Evolutionary conservation across 2,113 vertebrate species (phyloP).

Genomic region (Galemys pyrenaicus): DNA sequence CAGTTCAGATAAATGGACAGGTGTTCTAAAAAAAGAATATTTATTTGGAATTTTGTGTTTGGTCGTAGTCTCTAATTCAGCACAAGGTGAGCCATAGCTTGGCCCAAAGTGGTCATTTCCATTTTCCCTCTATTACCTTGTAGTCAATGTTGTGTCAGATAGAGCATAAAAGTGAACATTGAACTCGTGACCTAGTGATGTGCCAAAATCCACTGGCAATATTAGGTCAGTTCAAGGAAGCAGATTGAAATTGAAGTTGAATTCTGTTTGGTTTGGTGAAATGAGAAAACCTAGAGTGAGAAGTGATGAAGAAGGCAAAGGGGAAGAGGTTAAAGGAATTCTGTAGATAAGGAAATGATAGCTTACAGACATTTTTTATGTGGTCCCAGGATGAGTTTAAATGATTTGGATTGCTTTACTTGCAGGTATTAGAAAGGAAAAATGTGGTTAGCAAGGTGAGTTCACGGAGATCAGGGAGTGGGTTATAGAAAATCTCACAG

Average conservation of each 20-base stretch:
- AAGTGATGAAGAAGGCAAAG: not conserved
- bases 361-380: not conserved
- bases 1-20: not conserved
- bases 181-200: not conserved
- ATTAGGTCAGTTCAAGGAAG: not conserved
- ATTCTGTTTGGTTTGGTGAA: not conserved
- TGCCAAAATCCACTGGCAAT: not conserved
- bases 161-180: not conserved
- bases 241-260: not conserved
- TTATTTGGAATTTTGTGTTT: not conserved
- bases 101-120: not conserved
- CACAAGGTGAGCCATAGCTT: accelerated
- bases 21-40: not conserved
- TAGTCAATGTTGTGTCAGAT: not conserved
- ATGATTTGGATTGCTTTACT: not conserved
- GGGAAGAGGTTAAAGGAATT: not conserved
- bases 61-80: not conserved
- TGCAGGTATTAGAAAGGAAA: not conserved
- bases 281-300: not conserved
- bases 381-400: not conserved
- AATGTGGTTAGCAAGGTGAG: not conserved
- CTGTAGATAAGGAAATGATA: not conserved
- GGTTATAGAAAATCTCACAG: not conserved
- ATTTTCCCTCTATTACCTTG: not conserved
- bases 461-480: not conserved